Evolutionary conservation across 2,888 invertebrate species (phyloP), one percentile per base, ranked within the genome.

Genomic region (Malachius bipustulatus): DNA sequence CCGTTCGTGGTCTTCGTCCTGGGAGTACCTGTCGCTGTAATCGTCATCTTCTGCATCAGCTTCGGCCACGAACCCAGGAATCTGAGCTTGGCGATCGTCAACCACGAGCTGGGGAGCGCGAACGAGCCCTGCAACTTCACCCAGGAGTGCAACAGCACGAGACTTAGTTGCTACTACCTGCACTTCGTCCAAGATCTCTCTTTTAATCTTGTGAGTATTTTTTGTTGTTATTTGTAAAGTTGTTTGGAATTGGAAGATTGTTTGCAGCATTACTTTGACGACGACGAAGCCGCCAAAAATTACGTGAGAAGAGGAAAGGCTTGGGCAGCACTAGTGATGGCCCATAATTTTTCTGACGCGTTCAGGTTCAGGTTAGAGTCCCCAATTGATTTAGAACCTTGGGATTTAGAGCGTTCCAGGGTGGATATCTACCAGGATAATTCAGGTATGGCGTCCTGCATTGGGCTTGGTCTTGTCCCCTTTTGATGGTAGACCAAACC

Each of bases 41-140:
- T 85, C 52, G 65, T 89, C 13, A 63, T 93, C 30, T 93, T 91
- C 66, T 91, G 90, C 56, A 63, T 84, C 32, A 82, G 90, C 10
- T 83, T 90, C 47, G 89, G 89, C n/a, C 82, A 82, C 55, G 83
- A 87, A 56, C 89, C 89, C 0, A 65, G 68, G 4, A 78, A 81
- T 9, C 65, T 93, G 1, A 73, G 72, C 28, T 58, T 93, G 26
- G 88, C 82, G 1, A 71, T 90, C 15, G 77, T 87, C 14, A 91
- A 91, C 64, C 64, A 82, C 47, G 91, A 91, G 60, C 59, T 80
- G 32, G 44, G 53, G 34, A 55, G 43, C 34, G 49, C 52, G 3
- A 41, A 45, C 54, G 64, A 44, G 44, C 30, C 33, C 4, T 57
- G 57, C 37, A 34, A 56, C 46, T 41, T 53, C 47, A 34, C 50